phyloP scores from a whole-genome alignment of 2,113 vertebrate genomes.

The Etheostoma spectabile region DNA sequence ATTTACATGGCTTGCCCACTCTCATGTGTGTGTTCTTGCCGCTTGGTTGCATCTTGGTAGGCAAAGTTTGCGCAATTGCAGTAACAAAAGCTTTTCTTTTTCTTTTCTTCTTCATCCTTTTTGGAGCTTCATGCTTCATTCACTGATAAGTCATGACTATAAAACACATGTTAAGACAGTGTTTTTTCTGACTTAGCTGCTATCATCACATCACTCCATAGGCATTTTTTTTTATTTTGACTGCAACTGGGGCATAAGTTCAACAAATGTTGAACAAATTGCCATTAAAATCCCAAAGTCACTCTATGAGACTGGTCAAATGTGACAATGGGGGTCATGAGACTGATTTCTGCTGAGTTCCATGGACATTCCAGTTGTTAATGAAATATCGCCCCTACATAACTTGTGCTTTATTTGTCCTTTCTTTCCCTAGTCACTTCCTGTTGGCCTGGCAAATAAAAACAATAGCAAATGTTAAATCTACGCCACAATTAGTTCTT shows the following conservation, averaged over 20 bases:
- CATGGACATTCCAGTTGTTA: slow-evolving; percentile 23
- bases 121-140: not conserved
- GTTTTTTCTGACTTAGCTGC: too few relatives aligned
- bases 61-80: not conserved
- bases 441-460: too few relatives aligned
- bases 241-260: not conserved
- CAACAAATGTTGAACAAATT: too few relatives aligned
- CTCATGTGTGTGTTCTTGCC: not conserved
- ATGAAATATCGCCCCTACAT: not conserved
- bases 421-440: not conserved
- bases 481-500: not conserved
- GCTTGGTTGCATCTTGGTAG: not conserved
- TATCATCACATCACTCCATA: not conserved
- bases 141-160: not conserved
- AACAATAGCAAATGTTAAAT: slow-evolving; percentile 4
- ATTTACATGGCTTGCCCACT: slow-evolving; percentile 65
- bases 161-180: not conserved
- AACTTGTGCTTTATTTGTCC: not conserved
- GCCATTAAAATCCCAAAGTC: not conserved
- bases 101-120: too few relatives aligned
- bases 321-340: slow-evolving; percentile 25
- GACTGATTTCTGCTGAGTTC: slow-evolving; percentile 22
- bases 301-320: not conserved
- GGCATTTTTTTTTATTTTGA: not conserved
- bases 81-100: not conserved